A percentile compares a stretch with the other conserved stretches of the same genome.
These are phyloP conservation scores for Capitella teleta DNA, from an alignment of 1,140 invertebrate species.

Conservation along the genomic window DNA sequence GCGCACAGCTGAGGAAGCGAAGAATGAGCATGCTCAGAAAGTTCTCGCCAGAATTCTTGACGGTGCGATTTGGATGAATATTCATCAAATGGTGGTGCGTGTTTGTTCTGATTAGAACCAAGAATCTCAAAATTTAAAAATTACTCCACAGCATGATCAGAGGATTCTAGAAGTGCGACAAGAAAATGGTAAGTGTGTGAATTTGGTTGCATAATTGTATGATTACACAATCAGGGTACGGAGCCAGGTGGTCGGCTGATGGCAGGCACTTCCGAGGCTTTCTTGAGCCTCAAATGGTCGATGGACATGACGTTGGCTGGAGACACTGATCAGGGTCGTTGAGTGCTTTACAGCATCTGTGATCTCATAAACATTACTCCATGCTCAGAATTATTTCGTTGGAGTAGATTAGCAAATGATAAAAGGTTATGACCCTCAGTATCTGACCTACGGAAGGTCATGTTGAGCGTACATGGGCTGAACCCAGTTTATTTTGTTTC, in stretches of 20 bases:
- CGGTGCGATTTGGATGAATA: slow-evolving; percentile 37
- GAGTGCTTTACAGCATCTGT: too few relatives aligned
- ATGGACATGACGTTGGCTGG: slow-evolving; percentile 35
- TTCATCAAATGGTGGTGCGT: slow-evolving; percentile 21
- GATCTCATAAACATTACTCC: too few relatives aligned
- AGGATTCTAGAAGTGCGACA: slow-evolving; percentile 28
- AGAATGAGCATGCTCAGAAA: slow-evolving; percentile 30
- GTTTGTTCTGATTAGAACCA: background rate
- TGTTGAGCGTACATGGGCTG: too few relatives aligned
- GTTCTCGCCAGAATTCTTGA: slow-evolving; percentile 27
- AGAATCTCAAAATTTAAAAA: background rate
- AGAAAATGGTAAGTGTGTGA: slow-evolving; percentile 16
- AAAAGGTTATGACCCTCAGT: too few relatives aligned
- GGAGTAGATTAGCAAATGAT: too few relatives aligned
- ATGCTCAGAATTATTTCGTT: too few relatives aligned
- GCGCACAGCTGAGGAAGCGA: slow-evolving; percentile 23
- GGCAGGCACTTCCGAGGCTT: slow-evolving; percentile 31
- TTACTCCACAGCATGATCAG: slow-evolving; percentile 25
- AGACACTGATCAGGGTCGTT: slow-evolving; percentile 30
- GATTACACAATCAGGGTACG: slow-evolving; percentile 22
- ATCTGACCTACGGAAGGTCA: too few relatives aligned
- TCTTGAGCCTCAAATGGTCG: slow-evolving; percentile 37
- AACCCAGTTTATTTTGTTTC: too few relatives aligned
- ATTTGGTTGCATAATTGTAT: background rate
- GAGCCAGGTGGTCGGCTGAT: slow-evolving; percentile 32